Percentiles rank a stretch among this genome's conserved stretches.
These are phyloP conservation scores for Neelides folsomi DNA, from an alignment of 2,888 invertebrate species.

Conservation along the genomic window DNA sequence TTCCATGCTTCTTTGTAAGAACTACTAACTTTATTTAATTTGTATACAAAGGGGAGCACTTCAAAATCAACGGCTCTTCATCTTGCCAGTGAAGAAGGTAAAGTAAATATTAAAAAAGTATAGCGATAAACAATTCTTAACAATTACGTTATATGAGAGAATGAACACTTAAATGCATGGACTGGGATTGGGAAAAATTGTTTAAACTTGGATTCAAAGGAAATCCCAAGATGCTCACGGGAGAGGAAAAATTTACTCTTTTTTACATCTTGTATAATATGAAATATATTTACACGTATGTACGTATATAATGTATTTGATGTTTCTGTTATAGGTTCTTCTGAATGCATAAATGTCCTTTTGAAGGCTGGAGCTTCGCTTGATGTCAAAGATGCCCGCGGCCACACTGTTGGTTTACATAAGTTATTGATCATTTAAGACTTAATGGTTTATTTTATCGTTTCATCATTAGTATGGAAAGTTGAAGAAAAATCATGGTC, in stretches of 20 bases:
- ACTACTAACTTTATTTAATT: neutral
- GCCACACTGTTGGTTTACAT: slow-evolving; percentile 70
- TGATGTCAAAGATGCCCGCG: slow-evolving; percentile 58
- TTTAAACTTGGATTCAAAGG: too few species aligned
- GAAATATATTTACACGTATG: too few species aligned
- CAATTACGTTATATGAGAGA: too few species aligned
- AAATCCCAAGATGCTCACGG: too few species aligned
- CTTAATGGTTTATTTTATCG: neutral
- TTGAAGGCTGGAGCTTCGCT: slow-evolving; percentile 61
- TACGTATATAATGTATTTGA: too few species aligned
- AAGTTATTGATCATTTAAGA: slow-evolving; percentile 47
- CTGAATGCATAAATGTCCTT: slow-evolving; percentile 58
- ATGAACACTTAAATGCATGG: too few species aligned
- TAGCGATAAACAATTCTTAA: too few species aligned
- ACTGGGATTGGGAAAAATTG: too few species aligned
- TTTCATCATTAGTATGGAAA: neutral
- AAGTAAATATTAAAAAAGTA: slow-evolving; percentile 6
- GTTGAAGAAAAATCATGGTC: neutral
- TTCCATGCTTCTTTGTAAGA: neutral
- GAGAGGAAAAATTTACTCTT: too few species aligned
- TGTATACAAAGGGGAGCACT: slow-evolving; percentile 14
- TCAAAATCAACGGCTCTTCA: slow-evolving; percentile 57
- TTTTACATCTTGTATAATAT: too few species aligned
- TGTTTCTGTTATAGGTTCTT: slow-evolving; percentile 45
- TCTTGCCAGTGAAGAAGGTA: slow-evolving; percentile 64